A percentile compares a stretch with the other conserved stretches of the same genome.
Evolutionary conservation across 2,797 vertebrate species (phyloP).

Genomic region (Lacerta bilineata): DNA sequence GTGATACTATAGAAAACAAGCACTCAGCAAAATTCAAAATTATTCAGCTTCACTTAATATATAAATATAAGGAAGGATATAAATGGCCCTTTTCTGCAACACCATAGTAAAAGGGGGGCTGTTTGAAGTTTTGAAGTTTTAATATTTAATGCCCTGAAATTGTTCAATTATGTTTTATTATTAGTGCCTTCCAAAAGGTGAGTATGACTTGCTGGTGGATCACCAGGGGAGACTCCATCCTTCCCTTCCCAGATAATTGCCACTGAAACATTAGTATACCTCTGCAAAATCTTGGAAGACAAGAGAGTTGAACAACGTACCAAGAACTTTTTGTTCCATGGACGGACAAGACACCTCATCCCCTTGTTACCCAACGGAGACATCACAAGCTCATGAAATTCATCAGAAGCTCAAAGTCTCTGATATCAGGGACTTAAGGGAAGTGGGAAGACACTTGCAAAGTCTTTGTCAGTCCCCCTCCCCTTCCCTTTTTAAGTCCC

Average conservation of each 20-base stretch:
- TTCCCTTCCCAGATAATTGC: not conserved
- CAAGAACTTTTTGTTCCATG: not conserved
- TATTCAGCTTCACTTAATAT: too few species aligned
- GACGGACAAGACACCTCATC: not conserved
- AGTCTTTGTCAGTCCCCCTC: too few species aligned
- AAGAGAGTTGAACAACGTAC: not conserved
- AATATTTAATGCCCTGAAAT: not conserved
- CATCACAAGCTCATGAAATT: not conserved
- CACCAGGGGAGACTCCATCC: not conserved
- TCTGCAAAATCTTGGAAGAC: not conserved
- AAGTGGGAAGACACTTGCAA: too few species aligned
- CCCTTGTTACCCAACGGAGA: not conserved
- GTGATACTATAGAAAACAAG: not conserved
- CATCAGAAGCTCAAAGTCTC: not conserved
- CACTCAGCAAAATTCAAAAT: not conserved
- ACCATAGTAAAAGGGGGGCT: too few species aligned
- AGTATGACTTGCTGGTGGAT: not conserved
- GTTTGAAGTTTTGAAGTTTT: too few species aligned
- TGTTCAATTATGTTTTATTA: not conserved
- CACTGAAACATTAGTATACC: not conserved
- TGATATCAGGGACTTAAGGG: too few species aligned
- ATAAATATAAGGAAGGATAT: too few species aligned
- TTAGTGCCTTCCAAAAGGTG: not conserved
- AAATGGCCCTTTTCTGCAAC: too few species aligned
- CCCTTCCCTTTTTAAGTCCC: too few species aligned